These are phyloP conservation scores for Pyralis farinalis DNA, from an alignment of 2,888 invertebrate genomes.

Conservation along the genomic window DNA sequence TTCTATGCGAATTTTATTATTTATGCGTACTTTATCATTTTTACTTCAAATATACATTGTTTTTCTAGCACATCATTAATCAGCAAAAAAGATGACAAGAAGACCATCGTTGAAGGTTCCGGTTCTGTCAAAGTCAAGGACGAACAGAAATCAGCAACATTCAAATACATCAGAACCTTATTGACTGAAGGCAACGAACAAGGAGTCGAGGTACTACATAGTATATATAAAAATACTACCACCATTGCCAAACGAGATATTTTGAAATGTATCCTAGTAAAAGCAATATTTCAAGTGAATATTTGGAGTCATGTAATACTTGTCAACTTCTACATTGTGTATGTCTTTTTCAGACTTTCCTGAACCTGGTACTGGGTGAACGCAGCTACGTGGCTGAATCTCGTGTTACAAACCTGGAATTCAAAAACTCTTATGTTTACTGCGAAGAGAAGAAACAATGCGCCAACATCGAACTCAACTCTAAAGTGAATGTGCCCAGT, in stretches of 20 bases:
- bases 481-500: slow-evolving; percentile 74
- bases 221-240: too few species aligned
- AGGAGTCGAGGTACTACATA: slow-evolving; percentile 78
- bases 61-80: slow-evolving; percentile 83
- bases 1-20: too few species aligned
- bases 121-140: slow-evolving; percentile 87
- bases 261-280: too few species aligned
- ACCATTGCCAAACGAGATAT: too few species aligned
- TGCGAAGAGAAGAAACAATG: slow-evolving; percentile 91
- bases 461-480: slow-evolving; percentile 86
- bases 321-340: not conserved
- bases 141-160: slow-evolving; percentile 85
- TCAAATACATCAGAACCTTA: slow-evolving; percentile 85
- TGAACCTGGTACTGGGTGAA: slow-evolving; percentile 85
- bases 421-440: slow-evolving; percentile 85
- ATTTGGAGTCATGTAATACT: too few species aligned
- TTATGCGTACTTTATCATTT: not conserved
- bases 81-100: slow-evolving; percentile 85
- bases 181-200: slow-evolving; percentile 85
- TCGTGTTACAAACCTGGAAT: slow-evolving; percentile 86
- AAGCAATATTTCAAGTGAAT: too few species aligned
- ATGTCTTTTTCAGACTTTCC: slow-evolving; percentile 65
- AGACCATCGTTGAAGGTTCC: slow-evolving; percentile 87
- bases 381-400: slow-evolving; percentile 86
- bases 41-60: not conserved